Evolutionary conservation across 2,888 invertebrate genomes (phyloP), one percentile per base, ranked within the genome.

Genomic region (Nebria brevicollis): DNA sequence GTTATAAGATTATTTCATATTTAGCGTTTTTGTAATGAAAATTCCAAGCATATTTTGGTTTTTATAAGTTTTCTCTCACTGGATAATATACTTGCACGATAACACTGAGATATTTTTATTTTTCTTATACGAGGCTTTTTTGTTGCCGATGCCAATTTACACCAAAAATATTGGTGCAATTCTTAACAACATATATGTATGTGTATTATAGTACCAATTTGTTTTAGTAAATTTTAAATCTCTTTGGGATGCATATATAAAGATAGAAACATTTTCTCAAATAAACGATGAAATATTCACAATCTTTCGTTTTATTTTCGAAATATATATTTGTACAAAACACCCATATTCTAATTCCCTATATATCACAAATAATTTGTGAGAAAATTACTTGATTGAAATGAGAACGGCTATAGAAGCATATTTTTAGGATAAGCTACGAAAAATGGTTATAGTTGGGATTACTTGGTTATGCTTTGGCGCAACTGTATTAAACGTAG

Each of bases 181-280:
- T 54, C 54, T 54, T 34, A 80, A 80, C 75, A 54, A 79, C 20
- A 20, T 20, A 65, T 75, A 76, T 81, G 68, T 77, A 81, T 81
- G 77, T 80, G 72, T 81, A 81, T 81, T 80, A 80, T 80, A 76
- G 72, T 81, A 81, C 77, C 77, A 81, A 72, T 81, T 81, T 76
- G 76, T 81, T 77, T 81, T 81, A 81, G 81, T 81, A 81, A 81
- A 80, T 80, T 80, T 80, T 80, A 75, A 81, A 66, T 81, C 76
- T 81, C 77, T 81, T 81, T 81, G 81, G 81, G 81, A 81, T 76
- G 81, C 81, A 81, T 81, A 81, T 77, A 76, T 66, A 77, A 64
- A 81, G 41, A 81, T 81, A 81, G 81, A 81, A 70, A 81, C 81
- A 81, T 81, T 81, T 81, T 81, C 81, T 81, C 81, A 81, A 81